Evolutionary conservation across 2,113 vertebrate species (phyloP).

Genomic region (Notechis scutatus): DNA sequence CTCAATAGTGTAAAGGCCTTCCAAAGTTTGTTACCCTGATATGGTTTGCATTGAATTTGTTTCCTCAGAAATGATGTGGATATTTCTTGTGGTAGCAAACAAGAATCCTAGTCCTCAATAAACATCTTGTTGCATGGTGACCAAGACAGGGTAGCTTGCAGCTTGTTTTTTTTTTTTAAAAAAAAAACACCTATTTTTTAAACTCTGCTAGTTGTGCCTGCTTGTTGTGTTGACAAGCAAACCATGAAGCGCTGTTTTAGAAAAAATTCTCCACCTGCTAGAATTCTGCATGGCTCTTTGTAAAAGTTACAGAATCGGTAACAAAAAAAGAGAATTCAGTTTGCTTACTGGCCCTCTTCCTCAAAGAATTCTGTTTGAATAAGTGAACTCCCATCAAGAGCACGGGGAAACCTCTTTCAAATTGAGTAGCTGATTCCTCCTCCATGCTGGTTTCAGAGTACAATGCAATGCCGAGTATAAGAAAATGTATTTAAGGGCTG

Average conservation of each 20-base stretch:
- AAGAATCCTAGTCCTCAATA: background rate
- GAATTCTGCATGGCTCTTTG: background rate
- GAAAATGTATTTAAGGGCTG: background rate
- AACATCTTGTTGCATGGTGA: no score
- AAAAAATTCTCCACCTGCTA: background rate
- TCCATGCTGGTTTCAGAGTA: background rate
- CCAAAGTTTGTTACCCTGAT: background rate
- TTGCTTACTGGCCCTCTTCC: background rate
- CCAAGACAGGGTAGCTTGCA: background rate
- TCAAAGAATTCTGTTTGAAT: background rate
- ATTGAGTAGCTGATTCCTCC: background rate
- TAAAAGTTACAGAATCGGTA: background rate
- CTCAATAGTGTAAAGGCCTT: background rate
- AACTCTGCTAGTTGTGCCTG: background rate
- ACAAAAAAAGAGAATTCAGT: background rate
- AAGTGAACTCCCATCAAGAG: background rate
- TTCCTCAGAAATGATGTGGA: background rate
- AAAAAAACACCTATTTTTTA: background rate
- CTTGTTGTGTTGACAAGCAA: background rate
- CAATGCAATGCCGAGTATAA: background rate
- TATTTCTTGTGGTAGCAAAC: background rate
- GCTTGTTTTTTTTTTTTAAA: no score
- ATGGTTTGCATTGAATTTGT: background rate
- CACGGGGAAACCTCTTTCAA: background rate
- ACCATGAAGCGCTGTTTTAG: background rate